Evolutionary conservation across 2,888 invertebrate genomes (phyloP), one percentile per base, ranked within the genome.

Genomic region (Ptilodon capucinus): DNA sequence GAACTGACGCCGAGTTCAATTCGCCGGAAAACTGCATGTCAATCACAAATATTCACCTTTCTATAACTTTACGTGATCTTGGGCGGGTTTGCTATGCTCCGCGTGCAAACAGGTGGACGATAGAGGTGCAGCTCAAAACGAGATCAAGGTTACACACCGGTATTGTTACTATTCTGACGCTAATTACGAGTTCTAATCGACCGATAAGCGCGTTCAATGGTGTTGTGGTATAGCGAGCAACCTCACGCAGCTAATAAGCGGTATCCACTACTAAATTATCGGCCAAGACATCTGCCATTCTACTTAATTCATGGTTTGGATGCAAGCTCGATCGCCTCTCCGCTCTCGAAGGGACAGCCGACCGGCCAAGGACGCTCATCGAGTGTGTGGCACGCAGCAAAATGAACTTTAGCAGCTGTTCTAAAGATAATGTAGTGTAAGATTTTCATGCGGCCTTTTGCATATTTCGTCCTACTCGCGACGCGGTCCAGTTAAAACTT

Each of bases 131-230:
- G 65, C 61, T 57, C 54, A 54, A 62, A 88, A 78, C 74, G 76
- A 83, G 88, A 85, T 81, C 88, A 89, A 85, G 88, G 88, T 81
- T 69, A 76, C 57, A 50, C 54, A 54, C 64, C 62, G 65, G 75
- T 82, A 84, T 86, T 83, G 83, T 84, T 81, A 69, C 75, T 76
- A 66, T 62, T 76, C 69, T 64, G 67, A 68, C 68, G 76, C 69
- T 86, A 84, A 87, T 85, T 81, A 82, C 64, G 61, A 68, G 64
- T 59, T 76, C 71, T 80, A 78, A 81, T 71, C 67, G 48, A 58
- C 59, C 42, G 54, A 67, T 57, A 61, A 50, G 60, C 38, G 32
- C 40, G 51, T 51, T 63, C 56, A 66, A 62, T 64, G 50, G 54
- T 59, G 42, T 48, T 46, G 28, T 46, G 53, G 40, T 46, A 46